phyloP scores from a whole-genome alignment of 2,797 vertebrate genomes.

The Sylvilagus floridanus region DNA sequence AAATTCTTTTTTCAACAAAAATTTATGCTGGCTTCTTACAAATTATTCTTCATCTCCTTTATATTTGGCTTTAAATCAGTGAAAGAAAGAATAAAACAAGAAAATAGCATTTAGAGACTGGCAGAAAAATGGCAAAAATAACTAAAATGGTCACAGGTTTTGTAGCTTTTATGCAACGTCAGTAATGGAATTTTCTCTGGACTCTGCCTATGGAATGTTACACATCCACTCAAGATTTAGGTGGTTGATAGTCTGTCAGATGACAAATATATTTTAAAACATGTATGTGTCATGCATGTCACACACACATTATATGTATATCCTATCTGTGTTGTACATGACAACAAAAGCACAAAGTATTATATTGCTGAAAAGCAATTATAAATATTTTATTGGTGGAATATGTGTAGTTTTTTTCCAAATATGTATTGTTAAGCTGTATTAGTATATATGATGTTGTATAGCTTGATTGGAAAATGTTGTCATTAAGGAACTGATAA shows the following conservation, averaged over 20 bases:
- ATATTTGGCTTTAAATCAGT: constrained; percentile 42
- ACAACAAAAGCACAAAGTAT: neutral
- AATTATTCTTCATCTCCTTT: neutral
- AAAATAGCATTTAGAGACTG: neutral
- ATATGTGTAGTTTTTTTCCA: neutral
- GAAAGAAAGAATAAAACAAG: constrained; percentile 32
- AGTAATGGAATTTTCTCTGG: constrained; percentile 22
- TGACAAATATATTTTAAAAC: neutral
- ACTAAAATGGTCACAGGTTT: neutral
- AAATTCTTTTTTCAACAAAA: neutral
- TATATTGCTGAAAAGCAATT: neutral
- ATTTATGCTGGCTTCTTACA: no score
- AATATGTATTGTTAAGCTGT: neutral
- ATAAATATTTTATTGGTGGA: neutral
- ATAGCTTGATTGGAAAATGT: constrained; percentile 1
- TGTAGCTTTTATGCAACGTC: neutral
- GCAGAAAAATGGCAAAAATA: neutral
- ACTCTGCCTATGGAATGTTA: neutral
- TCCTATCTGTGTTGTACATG: no score
- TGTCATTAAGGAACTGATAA: neutral
- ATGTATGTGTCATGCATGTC: neutral
- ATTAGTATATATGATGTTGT: neutral
- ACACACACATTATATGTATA: neutral
- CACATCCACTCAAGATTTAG: neutral
- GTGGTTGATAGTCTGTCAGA: neutral